phyloP scores from a whole-genome alignment of 64 coral and sea anemone species.

The Astreopora myriophthalma region DNA sequence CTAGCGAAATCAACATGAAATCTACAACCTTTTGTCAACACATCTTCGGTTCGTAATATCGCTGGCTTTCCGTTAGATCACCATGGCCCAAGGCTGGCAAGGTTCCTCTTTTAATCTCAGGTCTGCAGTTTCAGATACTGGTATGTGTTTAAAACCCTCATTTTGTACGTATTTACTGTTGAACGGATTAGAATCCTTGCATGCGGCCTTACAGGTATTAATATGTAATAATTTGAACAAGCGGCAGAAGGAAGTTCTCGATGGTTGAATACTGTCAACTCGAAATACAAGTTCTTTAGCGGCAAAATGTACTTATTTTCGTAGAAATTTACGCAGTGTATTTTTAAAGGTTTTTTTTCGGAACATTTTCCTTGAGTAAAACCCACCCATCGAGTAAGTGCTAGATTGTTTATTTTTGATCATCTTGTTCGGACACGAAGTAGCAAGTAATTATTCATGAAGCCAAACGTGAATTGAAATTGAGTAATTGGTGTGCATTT shows the following conservation, averaged over 20 bases:
- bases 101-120: not conserved
- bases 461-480: not conserved
- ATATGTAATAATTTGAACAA: not conserved
- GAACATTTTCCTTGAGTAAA: constrained; percentile 4
- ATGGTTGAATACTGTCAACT: not conserved
- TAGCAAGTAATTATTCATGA: not conserved
- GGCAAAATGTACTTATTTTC: not conserved
- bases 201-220: not conserved
- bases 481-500: not conserved
- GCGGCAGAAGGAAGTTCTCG: not conserved
- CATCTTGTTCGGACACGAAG: not conserved
- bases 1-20: not conserved
- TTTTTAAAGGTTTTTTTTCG: not conserved
- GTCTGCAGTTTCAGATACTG: not conserved
- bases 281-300: not conserved
- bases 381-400: not conserved
- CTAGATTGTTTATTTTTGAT: constrained; percentile 44
- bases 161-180: not conserved
- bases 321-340: not conserved
- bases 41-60: constrained; percentile 4
- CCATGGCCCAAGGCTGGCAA: constrained; percentile 9
- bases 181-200: not conserved
- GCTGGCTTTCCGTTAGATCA: not conserved
- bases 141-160: not conserved
- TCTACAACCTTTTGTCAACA: not conserved